Conservation (phyloP, 2,888 invertebrate species). For the Tetanocera ferruginea region DNA sequence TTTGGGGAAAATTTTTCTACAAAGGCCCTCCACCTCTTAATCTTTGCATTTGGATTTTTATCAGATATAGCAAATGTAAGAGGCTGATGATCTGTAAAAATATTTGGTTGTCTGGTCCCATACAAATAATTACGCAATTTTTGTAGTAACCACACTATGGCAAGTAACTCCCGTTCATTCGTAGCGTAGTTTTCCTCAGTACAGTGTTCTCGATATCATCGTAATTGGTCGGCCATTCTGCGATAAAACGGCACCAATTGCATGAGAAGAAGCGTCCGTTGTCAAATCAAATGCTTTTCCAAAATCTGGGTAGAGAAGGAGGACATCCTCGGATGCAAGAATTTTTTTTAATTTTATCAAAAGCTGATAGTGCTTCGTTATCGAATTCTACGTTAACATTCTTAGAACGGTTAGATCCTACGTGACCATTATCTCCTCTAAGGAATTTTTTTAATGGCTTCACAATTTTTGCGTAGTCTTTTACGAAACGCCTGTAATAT, state of each 20-base stretch:
- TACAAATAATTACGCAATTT: no score
- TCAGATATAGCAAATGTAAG: no score
- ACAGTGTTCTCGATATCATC: conserved; percentile 35
- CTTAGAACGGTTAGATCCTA: neutral
- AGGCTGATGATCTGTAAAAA: no score
- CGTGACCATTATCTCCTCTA: conserved; percentile 16
- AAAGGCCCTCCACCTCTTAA: no score
- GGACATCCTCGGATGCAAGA: conserved; percentile 14
- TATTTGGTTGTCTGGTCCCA: no score
- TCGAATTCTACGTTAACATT: conserved; percentile 16
- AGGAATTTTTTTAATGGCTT: conserved; percentile 20
- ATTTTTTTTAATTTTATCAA: conserved; percentile 23
- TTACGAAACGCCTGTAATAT: no score
- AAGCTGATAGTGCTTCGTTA: conserved; percentile 16
- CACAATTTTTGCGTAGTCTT: no score
- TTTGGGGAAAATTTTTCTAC: no score
- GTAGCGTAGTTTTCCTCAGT: neutral
- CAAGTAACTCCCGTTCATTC: neutral
- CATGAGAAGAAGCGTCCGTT: conserved; percentile 12
- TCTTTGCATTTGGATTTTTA: no score
- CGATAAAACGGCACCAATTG: conserved; percentile 16
- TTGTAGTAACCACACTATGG: neutral
- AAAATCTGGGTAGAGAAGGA: conserved; percentile 21
- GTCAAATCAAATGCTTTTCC: conserved; percentile 27
- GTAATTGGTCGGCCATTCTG: conserved; percentile 4